Base-by-base conservation (phyloP, 1,140 invertebrate species). In the Plectrocnemia conspersa region DNA sequence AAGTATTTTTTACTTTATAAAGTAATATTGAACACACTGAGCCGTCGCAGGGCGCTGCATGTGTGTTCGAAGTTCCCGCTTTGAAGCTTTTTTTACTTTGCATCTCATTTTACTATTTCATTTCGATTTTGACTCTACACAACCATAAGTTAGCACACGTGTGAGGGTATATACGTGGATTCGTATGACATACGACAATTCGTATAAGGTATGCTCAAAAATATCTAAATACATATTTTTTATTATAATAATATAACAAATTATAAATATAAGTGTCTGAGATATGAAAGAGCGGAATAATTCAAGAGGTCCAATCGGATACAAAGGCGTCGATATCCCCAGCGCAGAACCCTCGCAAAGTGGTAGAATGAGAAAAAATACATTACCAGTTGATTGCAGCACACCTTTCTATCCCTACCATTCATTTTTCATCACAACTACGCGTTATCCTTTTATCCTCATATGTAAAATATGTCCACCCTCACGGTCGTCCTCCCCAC, bases 391-490 rank as follows among this genome's bases (percentile, higher is more conserved):
- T 59, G 57, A 59, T 59, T 59, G 57, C 57, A 47, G 27, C 36
- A 47, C 57, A 54, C 52, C 52, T 59, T 50, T 42, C 58, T 49
- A 52, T 47, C 56, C 46, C 47, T 55, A 32, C 27, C 52, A 55
- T 59, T 59, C 58, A 59, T 59, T 59, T 59, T 59, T 59, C 58
- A 59, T 59, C 58, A 56, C 57, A 52, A 56, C 53, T 33, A 40
- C 45, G 45, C 52, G 44, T 61, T 57, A 57, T 61, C 54, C 59
- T 46, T 58, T 61, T 54, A 54, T 56, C 53, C 45, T 41, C 55
- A 45, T 61, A 61, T 57, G 54, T 54, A 61, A 61, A 61, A 61
- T 57, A 55, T 61, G 59, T 58, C 58, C 54, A 56, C 53, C 45
- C 35, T n/a, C 22, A 16, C 41, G 13, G 2, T 27, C 35, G 1